Conservation (phyloP, 2,797 vertebrate genomes). For the Mormyrops attenuatus region DNA sequence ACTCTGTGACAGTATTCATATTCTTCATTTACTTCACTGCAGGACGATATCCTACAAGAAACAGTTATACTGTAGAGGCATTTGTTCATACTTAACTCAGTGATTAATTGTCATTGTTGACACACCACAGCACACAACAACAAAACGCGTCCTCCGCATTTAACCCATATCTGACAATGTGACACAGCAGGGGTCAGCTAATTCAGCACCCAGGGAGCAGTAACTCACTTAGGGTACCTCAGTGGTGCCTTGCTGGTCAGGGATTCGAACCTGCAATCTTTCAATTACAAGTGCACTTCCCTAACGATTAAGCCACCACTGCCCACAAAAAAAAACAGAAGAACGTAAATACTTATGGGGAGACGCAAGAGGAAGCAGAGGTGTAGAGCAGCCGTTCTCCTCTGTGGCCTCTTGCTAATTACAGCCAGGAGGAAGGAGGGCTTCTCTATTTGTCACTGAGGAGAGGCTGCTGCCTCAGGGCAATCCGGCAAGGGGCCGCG, state of each 20-base stretch:
- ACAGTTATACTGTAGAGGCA: neutral
- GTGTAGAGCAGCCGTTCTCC: neutral
- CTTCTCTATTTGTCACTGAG: neutral
- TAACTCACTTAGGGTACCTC: too few relatives aligned
- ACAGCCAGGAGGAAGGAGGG: neutral
- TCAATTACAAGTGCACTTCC: too few relatives aligned
- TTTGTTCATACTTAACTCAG: neutral
- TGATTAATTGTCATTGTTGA: too few relatives aligned
- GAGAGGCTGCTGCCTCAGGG: neutral
- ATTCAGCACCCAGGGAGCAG: too few relatives aligned
- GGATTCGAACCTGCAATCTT: too few relatives aligned
- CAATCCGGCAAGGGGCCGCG: neutral
- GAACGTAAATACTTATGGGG: neutral
- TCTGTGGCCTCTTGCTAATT: constrained; percentile 3
- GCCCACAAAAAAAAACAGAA: neutral
- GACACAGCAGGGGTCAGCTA: too few relatives aligned
- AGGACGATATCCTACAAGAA: neutral
- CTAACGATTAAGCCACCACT: too few relatives aligned
- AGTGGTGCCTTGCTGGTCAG: too few relatives aligned
- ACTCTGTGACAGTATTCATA: neutral
- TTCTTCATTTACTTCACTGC: neutral
- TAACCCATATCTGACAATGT: too few relatives aligned
- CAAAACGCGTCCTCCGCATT: too few relatives aligned
- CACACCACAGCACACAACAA: too few relatives aligned
- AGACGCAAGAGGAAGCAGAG: neutral